Base-by-base conservation (phyloP, 2,113 vertebrate genomes). In the Rutilus rutilus region DNA sequence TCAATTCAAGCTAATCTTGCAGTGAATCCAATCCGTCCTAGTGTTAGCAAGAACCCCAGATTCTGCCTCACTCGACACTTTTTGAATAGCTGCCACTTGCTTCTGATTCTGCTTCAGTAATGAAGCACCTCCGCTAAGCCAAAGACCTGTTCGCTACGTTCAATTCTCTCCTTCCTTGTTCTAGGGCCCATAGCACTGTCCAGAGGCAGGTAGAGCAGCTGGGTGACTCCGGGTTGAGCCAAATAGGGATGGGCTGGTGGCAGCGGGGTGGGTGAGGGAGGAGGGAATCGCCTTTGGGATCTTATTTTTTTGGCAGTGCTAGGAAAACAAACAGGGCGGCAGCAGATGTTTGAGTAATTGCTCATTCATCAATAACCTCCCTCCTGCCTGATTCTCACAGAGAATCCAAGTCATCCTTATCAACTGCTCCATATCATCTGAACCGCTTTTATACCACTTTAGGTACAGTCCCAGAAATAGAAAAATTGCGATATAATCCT, bases 331-430 rank as follows among this genome's bases (percentile, higher is more conserved):
- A 79, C 86, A 85, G 83, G 83, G 83, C 82, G 76, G 78, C 74
- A 89, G 84, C 90, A 89, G 90, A 91, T 91, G 89, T 88, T 84
- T 78, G 42, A 77, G 78, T 91, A 91, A 91, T 91, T 91, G 88
- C 87, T 86, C 90, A 90, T 91, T 91, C 89, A 91, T 90, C 89
- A 88, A 86, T 80, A 86, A 84, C 73, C 75, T 81, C 33, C 78
- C 87, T 86, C 62, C 59, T 84, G 83, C 71, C 42, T 83, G 64
- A 76, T 75, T 23, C 71, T 85, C 50, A 89, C 86, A 78, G 45
- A 83, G 82, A 80, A 78, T 69, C 69, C 39, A 64, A 64, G 65
- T 65, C 65, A 59, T 54, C 27, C 39, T 84, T 50, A 84, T 74
- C 33, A 84, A 57, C 77, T 64, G 14, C 52, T 77, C n/a, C 47